Evolutionary conservation across 1,140 invertebrate species (phyloP), one percentile per base, ranked within the genome.

Genomic region (Hormaphis cornu): DNA sequence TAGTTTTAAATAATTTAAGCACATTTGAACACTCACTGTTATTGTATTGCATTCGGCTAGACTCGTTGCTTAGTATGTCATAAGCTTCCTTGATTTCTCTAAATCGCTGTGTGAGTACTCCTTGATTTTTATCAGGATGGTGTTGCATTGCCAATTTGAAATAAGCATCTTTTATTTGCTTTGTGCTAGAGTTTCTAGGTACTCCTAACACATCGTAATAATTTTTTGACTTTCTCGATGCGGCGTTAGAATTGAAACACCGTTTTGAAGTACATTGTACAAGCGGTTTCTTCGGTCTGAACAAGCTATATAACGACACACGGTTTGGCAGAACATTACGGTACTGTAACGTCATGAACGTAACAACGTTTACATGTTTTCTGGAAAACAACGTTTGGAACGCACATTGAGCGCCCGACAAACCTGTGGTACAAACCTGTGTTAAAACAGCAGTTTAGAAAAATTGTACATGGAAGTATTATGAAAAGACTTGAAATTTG

Each of bases 91-190:
- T 66, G 24, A 66, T 66, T 14, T 66, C 61, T 16, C 44, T 48
- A 5, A 50, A 66, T 10, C 54, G 16, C 12, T 63, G 20, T 1
- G 70, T 61, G 0, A 28, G 24, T 9, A 30, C 26, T 18, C 59
- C 69, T 26, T 46, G 37, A 42, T 70, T 70, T 59, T 75, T 76
- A 81, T 81, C 83, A 72, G 83, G 83, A 79, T 85, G 83, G 75
- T 78, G 82, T 75, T 80, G 79, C 3, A 85, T 73, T 10, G 84
- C 84, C 33, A 84, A 74, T 76, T 84, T 85, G 71, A 82, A 74
- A 75, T 84, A 86, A n/a, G 82, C 76, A 74, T 83, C 83, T 75
- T 86, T 86, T 22, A 86, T 78, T 59, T 84, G 82, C 33, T 84
- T 82, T 37, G 78, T 75, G 44, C 71, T 76, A 7, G 81, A 82